phyloP scores from a whole-genome alignment of 2,888 invertebrate species.

The Smittia sp. region DNA sequence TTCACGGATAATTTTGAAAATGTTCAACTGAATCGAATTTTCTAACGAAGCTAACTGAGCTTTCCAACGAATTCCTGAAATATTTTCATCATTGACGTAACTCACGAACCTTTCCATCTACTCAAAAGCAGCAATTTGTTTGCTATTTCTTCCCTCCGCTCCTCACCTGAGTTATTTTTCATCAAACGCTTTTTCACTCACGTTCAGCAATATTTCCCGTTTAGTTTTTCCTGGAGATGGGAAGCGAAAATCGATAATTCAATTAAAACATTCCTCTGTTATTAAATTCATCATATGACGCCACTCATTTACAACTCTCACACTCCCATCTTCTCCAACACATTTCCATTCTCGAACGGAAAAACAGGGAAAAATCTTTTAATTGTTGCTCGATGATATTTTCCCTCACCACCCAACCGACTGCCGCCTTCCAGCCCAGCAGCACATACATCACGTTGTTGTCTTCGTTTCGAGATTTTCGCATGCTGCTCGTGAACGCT shows the following conservation, averaged over 20 bases:
- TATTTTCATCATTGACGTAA: too few species aligned
- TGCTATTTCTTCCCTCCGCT: too few species aligned
- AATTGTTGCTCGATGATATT: slow-evolving; percentile 26
- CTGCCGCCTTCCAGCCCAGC: too few species aligned
- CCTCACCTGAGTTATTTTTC: too few species aligned
- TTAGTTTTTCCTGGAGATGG: not conserved
- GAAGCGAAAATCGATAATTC: slow-evolving; percentile 25
- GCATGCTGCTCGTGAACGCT: not conserved
- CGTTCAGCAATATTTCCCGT: not conserved
- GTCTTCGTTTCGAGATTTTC: slow-evolving; percentile 16
- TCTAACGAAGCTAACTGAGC: too few species aligned
- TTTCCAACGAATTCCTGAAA: too few species aligned
- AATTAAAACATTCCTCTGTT: slow-evolving; percentile 29
- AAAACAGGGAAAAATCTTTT: slow-evolving; percentile 25
- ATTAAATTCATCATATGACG: slow-evolving; percentile 23
- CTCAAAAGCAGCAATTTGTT: too few species aligned
- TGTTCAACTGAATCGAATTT: too few species aligned
- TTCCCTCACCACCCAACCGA: not conserved
- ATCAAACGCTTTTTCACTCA: not conserved
- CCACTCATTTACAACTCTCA: slow-evolving; percentile 28
- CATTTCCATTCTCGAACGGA: slow-evolving; percentile 9
- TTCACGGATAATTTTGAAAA: too few species aligned
- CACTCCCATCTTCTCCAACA: not conserved
- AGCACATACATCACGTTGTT: slow-evolving; percentile 26
- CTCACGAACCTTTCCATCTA: too few species aligned